These are phyloP conservation scores for Ceramica pisi DNA, from an alignment of 2,888 invertebrate genomes.

Conservation along the genomic window DNA sequence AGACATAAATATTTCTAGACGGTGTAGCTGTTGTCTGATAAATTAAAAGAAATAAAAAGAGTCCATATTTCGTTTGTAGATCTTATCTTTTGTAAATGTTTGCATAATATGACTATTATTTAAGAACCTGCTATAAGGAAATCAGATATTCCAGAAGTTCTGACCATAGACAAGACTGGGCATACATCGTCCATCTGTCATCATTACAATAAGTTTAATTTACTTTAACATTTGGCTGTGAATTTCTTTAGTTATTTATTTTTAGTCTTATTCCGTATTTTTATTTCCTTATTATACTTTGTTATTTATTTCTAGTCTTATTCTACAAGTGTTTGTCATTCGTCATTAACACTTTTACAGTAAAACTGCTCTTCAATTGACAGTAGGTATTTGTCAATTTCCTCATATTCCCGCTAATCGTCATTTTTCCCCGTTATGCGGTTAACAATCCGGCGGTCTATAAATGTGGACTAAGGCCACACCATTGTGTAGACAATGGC, in stretches of 20 bases:
- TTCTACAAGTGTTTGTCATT: background rate
- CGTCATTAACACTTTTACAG: background rate
- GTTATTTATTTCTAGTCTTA: background rate
- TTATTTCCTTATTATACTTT: no score
- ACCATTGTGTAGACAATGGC: constrained; percentile 62
- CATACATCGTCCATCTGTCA: background rate
- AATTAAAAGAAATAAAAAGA: constrained; percentile 27
- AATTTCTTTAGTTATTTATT: background rate
- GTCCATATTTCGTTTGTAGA: constrained; percentile 29
- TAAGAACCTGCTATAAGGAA: background rate
- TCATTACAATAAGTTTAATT: background rate
- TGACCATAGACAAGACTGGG: background rate
- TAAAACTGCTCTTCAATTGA: constrained; percentile 31
- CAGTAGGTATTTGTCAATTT: constrained; percentile 34
- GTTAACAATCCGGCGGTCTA: constrained; percentile 50
- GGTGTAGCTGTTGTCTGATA: constrained; percentile 25
- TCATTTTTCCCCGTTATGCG: constrained; percentile 45
- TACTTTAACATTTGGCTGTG: background rate
- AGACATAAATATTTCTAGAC: constrained; percentile 29
- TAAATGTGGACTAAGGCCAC: constrained; percentile 47
- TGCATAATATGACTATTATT: constrained; percentile 2
- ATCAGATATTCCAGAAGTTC: constrained; percentile 9
- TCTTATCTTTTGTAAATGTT: constrained; percentile 27
- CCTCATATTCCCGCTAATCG: constrained; percentile 52
- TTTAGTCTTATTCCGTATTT: no score